Evolutionary conservation across 2,888 invertebrate species (phyloP).

Genomic region (Clivina fossor): DNA sequence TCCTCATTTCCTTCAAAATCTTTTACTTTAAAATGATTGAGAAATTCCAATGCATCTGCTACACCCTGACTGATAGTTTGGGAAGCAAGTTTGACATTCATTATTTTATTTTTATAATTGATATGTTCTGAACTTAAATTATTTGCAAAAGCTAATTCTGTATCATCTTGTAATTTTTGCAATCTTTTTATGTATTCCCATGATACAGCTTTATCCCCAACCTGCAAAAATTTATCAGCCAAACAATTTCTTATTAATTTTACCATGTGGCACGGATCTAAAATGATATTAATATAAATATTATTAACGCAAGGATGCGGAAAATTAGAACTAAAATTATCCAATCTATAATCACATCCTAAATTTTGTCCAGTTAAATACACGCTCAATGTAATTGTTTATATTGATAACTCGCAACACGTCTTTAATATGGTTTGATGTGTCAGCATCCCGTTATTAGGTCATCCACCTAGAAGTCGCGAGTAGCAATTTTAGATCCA

Average conservation of each 20-base stretch:
- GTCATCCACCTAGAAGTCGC: no score
- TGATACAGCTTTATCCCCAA: neutral
- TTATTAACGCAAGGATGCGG: neutral
- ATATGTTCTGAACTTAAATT: slow-evolving; percentile 7
- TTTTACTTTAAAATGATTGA: slow-evolving; percentile 8
- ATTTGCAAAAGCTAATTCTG: slow-evolving; percentile 4
- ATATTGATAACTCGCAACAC: no score
- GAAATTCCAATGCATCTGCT: slow-evolving; percentile 40
- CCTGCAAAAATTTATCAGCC: slow-evolving; percentile 4
- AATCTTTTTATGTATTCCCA: slow-evolving; percentile 4
- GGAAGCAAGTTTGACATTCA: slow-evolving; percentile 39
- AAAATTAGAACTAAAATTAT: neutral
- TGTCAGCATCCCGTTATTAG: no score
- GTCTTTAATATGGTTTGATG: no score
- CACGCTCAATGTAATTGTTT: no score
- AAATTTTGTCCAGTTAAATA: slow-evolving; percentile 12
- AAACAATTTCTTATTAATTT: slow-evolving; percentile 5
- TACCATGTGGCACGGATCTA: slow-evolving; percentile 4
- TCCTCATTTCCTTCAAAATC: slow-evolving; percentile 35
- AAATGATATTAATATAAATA: neutral
- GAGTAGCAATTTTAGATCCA: no score
- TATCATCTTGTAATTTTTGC: slow-evolving; percentile 1
- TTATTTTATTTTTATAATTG: slow-evolving; percentile 17
- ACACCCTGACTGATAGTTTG: slow-evolving; percentile 42
- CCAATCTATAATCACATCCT: slow-evolving; percentile 1